Conservation (phyloP, 1,140 invertebrate species). For the Parapsyche elsis region DNA sequence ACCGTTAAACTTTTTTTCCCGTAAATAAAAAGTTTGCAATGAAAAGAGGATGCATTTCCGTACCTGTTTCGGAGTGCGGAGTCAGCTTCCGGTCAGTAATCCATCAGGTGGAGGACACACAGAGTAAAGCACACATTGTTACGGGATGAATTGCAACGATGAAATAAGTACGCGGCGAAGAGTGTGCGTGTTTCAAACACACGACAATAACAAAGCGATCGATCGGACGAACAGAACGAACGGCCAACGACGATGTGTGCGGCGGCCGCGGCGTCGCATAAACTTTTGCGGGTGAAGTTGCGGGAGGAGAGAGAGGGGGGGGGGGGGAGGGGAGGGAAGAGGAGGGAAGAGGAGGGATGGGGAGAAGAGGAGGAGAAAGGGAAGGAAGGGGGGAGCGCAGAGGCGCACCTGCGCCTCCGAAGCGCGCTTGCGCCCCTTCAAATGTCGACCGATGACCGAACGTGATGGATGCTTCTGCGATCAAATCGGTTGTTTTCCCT, state of each 20-base stretch:
- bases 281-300: not conserved
- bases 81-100: no score
- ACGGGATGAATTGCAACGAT: no score
- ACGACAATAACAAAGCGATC: slow-evolving; percentile 8
- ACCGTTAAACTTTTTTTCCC: no score
- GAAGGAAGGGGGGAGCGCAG: slow-evolving; percentile 32
- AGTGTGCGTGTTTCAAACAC: no score
- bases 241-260: not conserved
- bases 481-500: not conserved
- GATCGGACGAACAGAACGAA: not conserved
- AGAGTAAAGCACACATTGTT: no score
- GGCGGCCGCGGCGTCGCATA: slow-evolving; percentile 11
- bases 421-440: not conserved
- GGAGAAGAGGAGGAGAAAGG: no score
- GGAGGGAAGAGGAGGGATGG: slow-evolving; percentile 34
- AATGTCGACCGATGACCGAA: not conserved
- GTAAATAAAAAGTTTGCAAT: no score
- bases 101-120: no score
- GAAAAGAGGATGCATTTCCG: no score
- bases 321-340: not conserved
- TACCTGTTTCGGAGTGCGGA: no score
- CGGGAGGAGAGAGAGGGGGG: not conserved
- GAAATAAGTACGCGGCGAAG: no score
- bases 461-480: no score
- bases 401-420: not conserved